Base-by-base conservation (phyloP, 2,888 invertebrate species). In the Acanthosepion esculentum region DNA sequence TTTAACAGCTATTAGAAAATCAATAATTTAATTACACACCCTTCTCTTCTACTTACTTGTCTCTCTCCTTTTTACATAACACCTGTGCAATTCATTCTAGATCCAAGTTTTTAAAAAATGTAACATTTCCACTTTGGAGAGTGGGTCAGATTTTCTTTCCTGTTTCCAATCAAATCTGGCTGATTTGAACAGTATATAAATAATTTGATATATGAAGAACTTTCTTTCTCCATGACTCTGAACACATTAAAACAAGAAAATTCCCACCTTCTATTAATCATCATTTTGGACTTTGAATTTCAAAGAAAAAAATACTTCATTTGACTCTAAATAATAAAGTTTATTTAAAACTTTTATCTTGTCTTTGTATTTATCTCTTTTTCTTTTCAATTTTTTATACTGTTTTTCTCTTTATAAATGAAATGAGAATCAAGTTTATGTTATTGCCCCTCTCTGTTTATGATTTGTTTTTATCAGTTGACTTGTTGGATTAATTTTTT, bases 281-380 rank as follows among this genome's bases (percentile, higher is more conserved):
- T 78, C n/a, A 78, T 78, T 78, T 78, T 33, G 78, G 78, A 78
- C 23, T 64, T 50, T 26, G 64, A 64, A 64, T 64, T 64, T 64
- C 26, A n/a, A n/a, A 78, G n/a, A n/a, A 78, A n/a, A 78, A 78
- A n/a, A 78, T n/a, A 78, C 18, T 78, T 78, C 78, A n/a, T 78
- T 78, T 78, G n/a, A 78, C n/a, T 78, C 78, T 78, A 78, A 78
- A n/a, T 78, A 78, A 78, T 78, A 78, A 78, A 78, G 78, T 78
- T 78, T 78, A 33, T 78, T 78, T 78, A 78, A 78, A 78, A 78
- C 78, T 78, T 78, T 78, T n/a, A 78, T n/a, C 78, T 78, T 78
- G 78, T 78, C 78, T 78, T 78, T 78, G 78, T 78, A 33, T 15
- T 78, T 33, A 33, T 78, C 78, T n/a, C 78, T 78, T 78, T 78